Conservation (phyloP, 2,113 vertebrate genomes). For the Mesembrinibis cayennensis region DNA sequence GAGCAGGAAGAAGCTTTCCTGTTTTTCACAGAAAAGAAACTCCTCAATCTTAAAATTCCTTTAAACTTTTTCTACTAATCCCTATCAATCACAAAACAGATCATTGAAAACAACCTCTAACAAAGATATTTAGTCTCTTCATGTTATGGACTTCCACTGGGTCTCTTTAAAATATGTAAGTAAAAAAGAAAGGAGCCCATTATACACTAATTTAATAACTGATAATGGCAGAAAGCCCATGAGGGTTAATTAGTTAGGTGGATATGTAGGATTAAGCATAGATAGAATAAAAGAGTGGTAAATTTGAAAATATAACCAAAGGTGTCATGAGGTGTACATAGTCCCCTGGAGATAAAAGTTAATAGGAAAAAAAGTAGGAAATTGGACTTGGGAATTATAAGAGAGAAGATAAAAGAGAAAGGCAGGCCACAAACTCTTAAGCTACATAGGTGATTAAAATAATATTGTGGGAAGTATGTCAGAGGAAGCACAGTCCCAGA, state of each 20-base stretch:
- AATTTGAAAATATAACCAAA: not conserved
- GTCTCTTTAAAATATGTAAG: not conserved
- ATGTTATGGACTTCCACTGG: not conserved
- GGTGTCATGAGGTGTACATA: not conserved
- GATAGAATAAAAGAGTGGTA: not conserved
- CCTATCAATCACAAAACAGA: not conserved
- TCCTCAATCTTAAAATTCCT: not conserved
- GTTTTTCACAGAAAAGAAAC: not conserved
- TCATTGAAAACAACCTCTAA: not conserved
- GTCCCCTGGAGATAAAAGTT: not conserved
- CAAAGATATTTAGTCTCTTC: not conserved
- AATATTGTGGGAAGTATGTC: not conserved
- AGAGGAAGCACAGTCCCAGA: not conserved
- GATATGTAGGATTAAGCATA: not conserved
- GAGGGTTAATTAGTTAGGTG: not conserved
- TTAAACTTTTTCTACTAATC: not conserved
- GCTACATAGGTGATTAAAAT: not conserved
- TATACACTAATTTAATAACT: not conserved
- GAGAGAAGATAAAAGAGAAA: not conserved
- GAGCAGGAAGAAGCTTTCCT: not conserved
- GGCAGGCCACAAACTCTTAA: not conserved
- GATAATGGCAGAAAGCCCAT: not conserved
- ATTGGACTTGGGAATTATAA: not conserved
- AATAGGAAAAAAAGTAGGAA: not conserved
- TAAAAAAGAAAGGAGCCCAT: not conserved